Percentiles rank a stretch among this genome's conserved stretches.
Evolutionary conservation across 2,113 vertebrate species (phyloP).

Genomic region (Oreochromis spilurus): DNA sequence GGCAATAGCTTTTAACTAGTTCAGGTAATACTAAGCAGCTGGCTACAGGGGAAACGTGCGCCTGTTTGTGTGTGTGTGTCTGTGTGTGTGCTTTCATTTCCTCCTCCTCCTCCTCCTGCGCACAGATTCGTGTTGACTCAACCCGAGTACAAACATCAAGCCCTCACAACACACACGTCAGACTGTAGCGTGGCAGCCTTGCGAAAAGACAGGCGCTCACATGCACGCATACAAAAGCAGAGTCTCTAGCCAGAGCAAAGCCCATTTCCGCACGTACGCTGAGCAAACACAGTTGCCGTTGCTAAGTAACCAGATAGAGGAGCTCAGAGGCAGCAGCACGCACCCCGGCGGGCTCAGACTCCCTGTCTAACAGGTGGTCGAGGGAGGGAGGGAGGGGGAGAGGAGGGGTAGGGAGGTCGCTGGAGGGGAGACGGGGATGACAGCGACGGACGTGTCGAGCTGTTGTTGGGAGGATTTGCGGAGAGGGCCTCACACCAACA

Average conservation of each 20-base stretch:
- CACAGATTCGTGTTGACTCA: slow-evolving; percentile 6
- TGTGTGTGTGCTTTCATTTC: slow-evolving; percentile 6
- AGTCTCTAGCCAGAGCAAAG: slow-evolving; percentile 46
- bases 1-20: slow-evolving; percentile 15
- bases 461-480: slow-evolving; percentile 23
- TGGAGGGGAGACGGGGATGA: slow-evolving; percentile 29
- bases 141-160: slow-evolving; percentile 29
- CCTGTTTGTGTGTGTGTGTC: neutral
- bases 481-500: slow-evolving; percentile 2
- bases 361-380: slow-evolving; percentile 68
- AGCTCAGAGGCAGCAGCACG: slow-evolving; percentile 61
- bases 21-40: slow-evolving; percentile 25
- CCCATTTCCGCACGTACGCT: slow-evolving; percentile 61
- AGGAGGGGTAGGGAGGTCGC: neutral
- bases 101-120: slow-evolving; percentile 31
- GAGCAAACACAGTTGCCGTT: slow-evolving; percentile 71
- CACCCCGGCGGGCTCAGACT: slow-evolving; percentile 53
- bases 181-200: slow-evolving; percentile 17
- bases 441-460: slow-evolving; percentile 31
- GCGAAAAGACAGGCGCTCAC: slow-evolving; percentile 27
- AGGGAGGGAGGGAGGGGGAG: slow-evolving; percentile 7
- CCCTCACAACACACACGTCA: neutral
- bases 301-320: slow-evolving; percentile 72
- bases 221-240: slow-evolving; percentile 39
- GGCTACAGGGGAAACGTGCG: neutral